Percentiles rank a stretch among this genome's conserved stretches.
Evolutionary conservation across 2,888 invertebrate species (phyloP).

Genomic region (Sarcophaga caerulescens): DNA sequence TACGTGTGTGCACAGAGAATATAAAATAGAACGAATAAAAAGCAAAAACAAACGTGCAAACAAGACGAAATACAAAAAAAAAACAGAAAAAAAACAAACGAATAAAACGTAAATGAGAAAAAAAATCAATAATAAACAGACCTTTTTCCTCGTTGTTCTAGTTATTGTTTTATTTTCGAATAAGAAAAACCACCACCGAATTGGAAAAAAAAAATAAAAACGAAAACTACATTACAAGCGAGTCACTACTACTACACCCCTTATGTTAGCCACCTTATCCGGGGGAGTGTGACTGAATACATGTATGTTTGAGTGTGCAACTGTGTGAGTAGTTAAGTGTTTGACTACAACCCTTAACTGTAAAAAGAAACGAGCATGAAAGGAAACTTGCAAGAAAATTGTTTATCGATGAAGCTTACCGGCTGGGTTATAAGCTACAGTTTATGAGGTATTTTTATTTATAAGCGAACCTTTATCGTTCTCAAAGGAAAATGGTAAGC

Average conservation of each 20-base stretch:
- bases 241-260: not conserved
- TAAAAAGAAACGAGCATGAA: not conserved
- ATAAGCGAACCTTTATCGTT: too few relatives aligned
- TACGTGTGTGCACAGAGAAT: conserved; percentile 66
- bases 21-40: conserved; percentile 18
- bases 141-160: conserved; percentile 71
- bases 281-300: not conserved
- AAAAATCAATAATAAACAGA: conserved; percentile 78
- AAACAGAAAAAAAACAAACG: conserved; percentile 46
- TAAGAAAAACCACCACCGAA: conserved; percentile 58
- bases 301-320: not conserved
- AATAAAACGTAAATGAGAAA: conserved; percentile 39
- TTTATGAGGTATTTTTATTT: not conserved
- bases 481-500: too few relatives aligned
- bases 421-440: not conserved
- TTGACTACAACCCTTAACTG: conserved; percentile 27
- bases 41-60: conserved; percentile 49
- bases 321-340: not conserved
- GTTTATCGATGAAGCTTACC: not conserved
- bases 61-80: conserved; percentile 28
- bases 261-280: conserved; percentile 4
- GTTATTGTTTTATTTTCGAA: conserved; percentile 9
- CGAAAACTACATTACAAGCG: conserved; percentile 9
- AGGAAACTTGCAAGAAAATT: not conserved
- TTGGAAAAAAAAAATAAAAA: conserved; percentile 19